These are phyloP conservation scores for Pelodytes ibericus DNA, from an alignment of 2,797 vertebrate genomes.

Conservation along the genomic window DNA sequence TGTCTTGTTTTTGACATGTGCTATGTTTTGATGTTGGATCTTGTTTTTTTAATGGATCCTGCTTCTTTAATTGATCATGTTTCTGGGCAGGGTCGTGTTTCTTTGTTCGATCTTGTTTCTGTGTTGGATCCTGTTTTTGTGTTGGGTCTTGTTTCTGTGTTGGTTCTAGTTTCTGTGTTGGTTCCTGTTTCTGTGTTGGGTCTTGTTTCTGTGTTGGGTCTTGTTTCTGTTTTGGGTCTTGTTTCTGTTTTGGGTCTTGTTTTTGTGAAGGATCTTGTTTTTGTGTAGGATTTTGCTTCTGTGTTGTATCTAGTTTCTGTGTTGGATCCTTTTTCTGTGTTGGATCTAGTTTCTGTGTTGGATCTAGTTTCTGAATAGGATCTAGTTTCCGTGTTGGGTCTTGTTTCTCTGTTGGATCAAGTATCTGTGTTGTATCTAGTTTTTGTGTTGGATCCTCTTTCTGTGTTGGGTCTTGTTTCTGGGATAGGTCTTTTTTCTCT, in stretches of 20 bases:
- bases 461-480: not conserved
- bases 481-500: not conserved
- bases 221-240: not conserved
- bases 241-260: not conserved
- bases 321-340: not conserved
- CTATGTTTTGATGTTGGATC: not conserved
- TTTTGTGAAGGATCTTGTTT: not conserved
- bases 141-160: not conserved
- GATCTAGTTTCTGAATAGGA: not conserved
- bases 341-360: not conserved
- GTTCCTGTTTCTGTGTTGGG: not conserved
- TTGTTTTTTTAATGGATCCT: not conserved
- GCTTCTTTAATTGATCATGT: not conserved
- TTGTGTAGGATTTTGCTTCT: not conserved
- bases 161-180: not conserved
- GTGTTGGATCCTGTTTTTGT: not conserved
- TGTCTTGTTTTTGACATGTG: not conserved
- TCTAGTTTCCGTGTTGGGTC: not conserved
- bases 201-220: constrained; percentile 7
- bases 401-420: not conserved
- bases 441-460: not conserved
- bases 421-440: not conserved
- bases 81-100: constrained; percentile 1
- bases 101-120: not conserved
- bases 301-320: not conserved